Evolutionary conservation across 2,888 invertebrate species (phyloP), one percentile per base, ranked within the genome.

Genomic region (Acanthosepion esculentum): DNA sequence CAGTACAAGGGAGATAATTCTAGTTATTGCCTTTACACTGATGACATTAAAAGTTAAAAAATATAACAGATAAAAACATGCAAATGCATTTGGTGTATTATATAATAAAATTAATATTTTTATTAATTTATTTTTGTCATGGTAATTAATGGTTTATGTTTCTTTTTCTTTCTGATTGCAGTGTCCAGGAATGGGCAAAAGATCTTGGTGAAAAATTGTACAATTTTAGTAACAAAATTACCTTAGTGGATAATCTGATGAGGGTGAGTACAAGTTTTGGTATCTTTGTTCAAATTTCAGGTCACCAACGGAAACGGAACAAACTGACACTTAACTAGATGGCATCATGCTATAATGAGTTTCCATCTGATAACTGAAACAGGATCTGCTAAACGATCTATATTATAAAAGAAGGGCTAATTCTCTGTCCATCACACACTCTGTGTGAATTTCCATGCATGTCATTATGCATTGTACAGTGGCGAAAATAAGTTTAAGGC

Each of bases 151-250:
- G 23, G 3, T 12, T 78, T 93, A 48, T 48, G 23, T 41, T 6
- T 92, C 48, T 48, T n/a, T 23, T 29, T 50, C 53, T 48, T 92
- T 48, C n/a, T 91, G 23, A 20, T n/a, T 93, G n/a, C 93, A 93
- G 93, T 53, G 93, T 93, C 29, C 53, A 93, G 53, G 50, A 53
- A 18, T 93, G 93, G 93, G 93, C 93, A 48, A 93, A 93, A 53
- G 93, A 93, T 93, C 93, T 93, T 48, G 93, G 93, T 50, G 50
- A 93, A 48, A 93, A 93, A 93, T n/a, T 93, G 50, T 93, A 93
- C 93, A 93, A 53, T 93, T 93, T 93, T 93, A 93, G 93, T 50
- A 93, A 50, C 50, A 93, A 93, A 93, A n/a, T 93, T 48, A 93
- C 93, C 29, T 12, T 93, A 18, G n/a, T 50, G 50, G n/a, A 93